These are phyloP conservation scores for Argopecten irradians DNA, from an alignment of 1,140 invertebrate species.

Conservation along the genomic window DNA sequence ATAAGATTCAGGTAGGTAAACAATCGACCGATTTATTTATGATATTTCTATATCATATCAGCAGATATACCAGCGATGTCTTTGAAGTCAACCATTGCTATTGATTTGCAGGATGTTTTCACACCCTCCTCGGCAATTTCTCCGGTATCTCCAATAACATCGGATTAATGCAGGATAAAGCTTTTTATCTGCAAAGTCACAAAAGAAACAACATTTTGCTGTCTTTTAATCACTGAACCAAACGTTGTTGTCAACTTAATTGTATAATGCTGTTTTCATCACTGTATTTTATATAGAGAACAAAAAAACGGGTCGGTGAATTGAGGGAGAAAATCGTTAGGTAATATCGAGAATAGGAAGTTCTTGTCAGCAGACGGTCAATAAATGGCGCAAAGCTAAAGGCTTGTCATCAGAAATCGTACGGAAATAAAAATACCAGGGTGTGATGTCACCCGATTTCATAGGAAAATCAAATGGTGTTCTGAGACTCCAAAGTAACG, in stretches of 20 bases:
- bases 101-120: background rate
- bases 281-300: background rate
- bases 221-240: background rate
- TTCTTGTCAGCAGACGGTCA: background rate
- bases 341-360: background rate
- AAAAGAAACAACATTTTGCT: background rate
- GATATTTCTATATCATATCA: background rate
- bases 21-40: background rate
- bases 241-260: background rate
- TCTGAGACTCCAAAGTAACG: background rate
- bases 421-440: background rate
- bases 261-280: background rate
- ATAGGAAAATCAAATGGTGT: too few relatives aligned
- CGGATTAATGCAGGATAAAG: background rate
- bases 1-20: background rate
- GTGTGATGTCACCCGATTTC: too few relatives aligned
- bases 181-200: background rate
- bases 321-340: slow-evolving; percentile 4
- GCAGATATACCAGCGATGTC: background rate
- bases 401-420: background rate
- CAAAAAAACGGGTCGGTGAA: background rate
- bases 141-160: background rate
- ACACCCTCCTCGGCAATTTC: background rate
- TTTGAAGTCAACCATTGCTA: background rate
- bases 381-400: background rate